Percentiles rank a stretch among this genome's conserved stretches.
phyloP scores from a whole-genome alignment of 2,797 vertebrate genomes.

The Gephyroberyx darwinii region DNA sequence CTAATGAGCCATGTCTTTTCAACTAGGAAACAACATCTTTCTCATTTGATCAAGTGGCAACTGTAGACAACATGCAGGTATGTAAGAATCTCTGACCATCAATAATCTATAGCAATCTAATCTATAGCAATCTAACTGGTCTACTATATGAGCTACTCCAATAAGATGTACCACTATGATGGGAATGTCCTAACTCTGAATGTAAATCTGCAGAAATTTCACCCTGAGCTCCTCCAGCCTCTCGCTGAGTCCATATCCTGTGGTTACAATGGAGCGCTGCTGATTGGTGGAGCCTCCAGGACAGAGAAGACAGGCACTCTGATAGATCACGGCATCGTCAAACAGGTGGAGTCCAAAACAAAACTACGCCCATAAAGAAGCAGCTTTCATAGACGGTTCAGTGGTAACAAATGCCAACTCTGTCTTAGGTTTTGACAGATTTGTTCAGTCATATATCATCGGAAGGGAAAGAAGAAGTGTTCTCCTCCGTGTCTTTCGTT shows the following conservation, averaged over 20 bases:
- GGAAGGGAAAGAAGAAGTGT: constrained; percentile 37
- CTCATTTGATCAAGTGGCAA: constrained; percentile 80
- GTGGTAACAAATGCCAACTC: neutral
- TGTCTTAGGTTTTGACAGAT: constrained; percentile 75
- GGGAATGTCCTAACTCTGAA: constrained; percentile 22
- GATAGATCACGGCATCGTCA: constrained; percentile 70
- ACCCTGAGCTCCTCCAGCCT: constrained; percentile 76
- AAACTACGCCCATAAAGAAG: neutral
- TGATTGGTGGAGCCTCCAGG: constrained; percentile 76
- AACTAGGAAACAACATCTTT: constrained; percentile 68
- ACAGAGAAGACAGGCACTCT: constrained; percentile 60
- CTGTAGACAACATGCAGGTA: constrained; percentile 82
- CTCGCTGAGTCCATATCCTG: constrained; percentile 70
- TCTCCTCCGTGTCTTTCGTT: constrained; percentile 81
- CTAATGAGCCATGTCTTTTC: constrained; percentile 14
- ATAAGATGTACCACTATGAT: neutral
- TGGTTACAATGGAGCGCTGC: constrained; percentile 81
- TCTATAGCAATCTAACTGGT: constrained; percentile 3
- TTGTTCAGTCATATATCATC: constrained; percentile 75
- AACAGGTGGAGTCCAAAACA: constrained; percentile 74
- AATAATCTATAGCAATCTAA: neutral
- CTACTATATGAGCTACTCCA: neutral
- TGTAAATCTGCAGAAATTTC: constrained; percentile 72
- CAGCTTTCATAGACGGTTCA: neutral
- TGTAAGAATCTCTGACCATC: neutral